Base-by-base conservation (phyloP, 2,113 vertebrate species). In the Numida meleagris region DNA sequence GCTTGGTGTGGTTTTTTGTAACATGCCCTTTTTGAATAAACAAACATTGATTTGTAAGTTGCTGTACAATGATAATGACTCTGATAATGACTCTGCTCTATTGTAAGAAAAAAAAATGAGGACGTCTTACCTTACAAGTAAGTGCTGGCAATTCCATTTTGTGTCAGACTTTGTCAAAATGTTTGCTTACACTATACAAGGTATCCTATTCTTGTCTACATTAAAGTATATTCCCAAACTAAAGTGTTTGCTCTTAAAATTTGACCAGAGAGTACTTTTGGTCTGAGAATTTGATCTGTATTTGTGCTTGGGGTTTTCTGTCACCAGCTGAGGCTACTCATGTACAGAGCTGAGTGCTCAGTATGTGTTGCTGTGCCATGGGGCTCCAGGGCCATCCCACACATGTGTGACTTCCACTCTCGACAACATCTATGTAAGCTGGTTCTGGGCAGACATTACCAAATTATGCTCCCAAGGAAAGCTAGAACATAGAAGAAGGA, bases 1-100 rank as follows among this genome's bases (percentile, higher is more conserved):
- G 96, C 65, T 95, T 98, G 91, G 96, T 98, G 42, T 97, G 97
- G 74, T 98, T 98, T 5, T 98, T 96, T 88, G 95, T 98, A 75
- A 92, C 82, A 61, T 3, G 97, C 98, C 0, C 97, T 98, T 34
- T 97, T 86, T 77, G 86, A 96, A 76, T 38, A 38, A 71, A 11
- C 98, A 38, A 71, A 11, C 98, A 98, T 51, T 95, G 83, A 50
- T 61, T 91, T 81, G 98, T 98, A 95, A 95, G 96, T 96, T 19
- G 6, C 18, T 84, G 43, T 57, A 51, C 34, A 65, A 9, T 33
- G 51, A 31, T 53, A 29, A 29, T 53, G 15, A 53, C 51, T 51
- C 50, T 53, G 51, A 53, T 53, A 53, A 29, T 10, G 51, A 65
- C 11, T 59, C 42, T 42, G 46, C 45, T 25, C 62, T 43, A 19